These are phyloP conservation scores for Holcopasites calliopsidis DNA, from an alignment of 1,140 invertebrate genomes.

Conservation along the genomic window DNA sequence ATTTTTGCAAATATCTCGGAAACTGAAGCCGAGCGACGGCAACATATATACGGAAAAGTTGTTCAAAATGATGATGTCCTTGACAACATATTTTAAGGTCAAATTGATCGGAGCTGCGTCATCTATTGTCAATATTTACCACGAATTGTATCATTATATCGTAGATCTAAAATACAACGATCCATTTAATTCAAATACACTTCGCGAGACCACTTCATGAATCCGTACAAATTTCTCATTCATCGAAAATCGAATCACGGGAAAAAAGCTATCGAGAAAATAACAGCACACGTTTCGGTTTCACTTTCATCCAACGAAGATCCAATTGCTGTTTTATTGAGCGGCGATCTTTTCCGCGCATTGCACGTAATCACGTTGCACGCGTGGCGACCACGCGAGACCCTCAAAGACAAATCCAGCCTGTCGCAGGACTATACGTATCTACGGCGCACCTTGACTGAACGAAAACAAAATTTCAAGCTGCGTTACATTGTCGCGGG, in stretches of 20 bases:
- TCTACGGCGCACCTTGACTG: slow-evolving; percentile 20
- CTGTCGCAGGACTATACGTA: neutral
- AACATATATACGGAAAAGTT: no score
- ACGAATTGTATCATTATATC: no score
- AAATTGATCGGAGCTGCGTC: no score
- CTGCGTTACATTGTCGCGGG: slow-evolving; percentile 34
- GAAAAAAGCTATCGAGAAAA: neutral
- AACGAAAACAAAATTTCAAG: slow-evolving; percentile 50
- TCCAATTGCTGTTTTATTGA: neutral
- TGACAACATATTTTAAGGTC: no score
- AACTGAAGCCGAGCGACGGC: no score
- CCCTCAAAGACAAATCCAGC: slow-evolving; percentile 9
- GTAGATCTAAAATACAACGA: no score
- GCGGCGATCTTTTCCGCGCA: neutral
- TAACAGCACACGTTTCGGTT: neutral
- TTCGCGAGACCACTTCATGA: neutral
- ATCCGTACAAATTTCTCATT: neutral
- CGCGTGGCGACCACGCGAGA: slow-evolving; percentile 2
- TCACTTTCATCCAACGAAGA: neutral
- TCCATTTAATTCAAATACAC: neutral
- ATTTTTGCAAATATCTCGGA: no score
- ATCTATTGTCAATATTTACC: no score
- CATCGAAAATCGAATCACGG: neutral
- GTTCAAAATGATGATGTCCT: no score
- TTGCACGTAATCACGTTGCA: slow-evolving; percentile 14